Base-by-base conservation (phyloP, 2,888 invertebrate species). In the Euproctis similis region DNA sequence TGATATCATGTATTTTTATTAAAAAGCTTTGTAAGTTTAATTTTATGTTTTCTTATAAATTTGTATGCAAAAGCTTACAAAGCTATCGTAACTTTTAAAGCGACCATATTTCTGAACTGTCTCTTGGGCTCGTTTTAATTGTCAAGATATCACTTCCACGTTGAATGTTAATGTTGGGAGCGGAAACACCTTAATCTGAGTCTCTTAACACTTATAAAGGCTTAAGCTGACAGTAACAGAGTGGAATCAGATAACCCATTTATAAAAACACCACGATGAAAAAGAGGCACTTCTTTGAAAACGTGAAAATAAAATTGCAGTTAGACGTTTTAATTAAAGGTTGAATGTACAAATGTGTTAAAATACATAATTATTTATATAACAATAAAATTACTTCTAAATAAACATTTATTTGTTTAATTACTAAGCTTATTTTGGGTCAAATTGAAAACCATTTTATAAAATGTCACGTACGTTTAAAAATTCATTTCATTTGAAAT, bases 91-190 rank as follows among this genome's bases (percentile, higher is more conserved):
- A 6, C 24, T 30, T 42, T 24, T 22, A 25, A 31, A 8, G 16
- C 5, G 31, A 34, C 27, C 22, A 28, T 34, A 33, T 28, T 33
- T 28, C 12, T 12, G 29, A 34, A 31, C 27, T 31, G 38, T 34
- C 27, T 3, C 22, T 11, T 4, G 12, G 8, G 20, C 10, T 30
- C 14, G 14, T 28, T 36, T 50, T 34, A 49, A 42, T 42, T 31
- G 39, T 32, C 28, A 12, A 38, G 42, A 47, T 49, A 49, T 47
- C 47, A 39, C 33, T 32, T 35, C 34, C 36, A 31, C 33, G 27
- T 37, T 23, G 34, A 39, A 47, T 39, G 50, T 28, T 38, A 45
- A 51, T 37, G 24, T 18, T 1, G 17, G 4, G 2, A 4, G 20
- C 37, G 42, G 39, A 36, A 42, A 37, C 31, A 28, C 30, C 24